A percentile compares a stretch with the other conserved stretches of the same genome.
phyloP scores from a whole-genome alignment of 2,797 vertebrate genomes.

The Pseudomugil tenellus region DNA sequence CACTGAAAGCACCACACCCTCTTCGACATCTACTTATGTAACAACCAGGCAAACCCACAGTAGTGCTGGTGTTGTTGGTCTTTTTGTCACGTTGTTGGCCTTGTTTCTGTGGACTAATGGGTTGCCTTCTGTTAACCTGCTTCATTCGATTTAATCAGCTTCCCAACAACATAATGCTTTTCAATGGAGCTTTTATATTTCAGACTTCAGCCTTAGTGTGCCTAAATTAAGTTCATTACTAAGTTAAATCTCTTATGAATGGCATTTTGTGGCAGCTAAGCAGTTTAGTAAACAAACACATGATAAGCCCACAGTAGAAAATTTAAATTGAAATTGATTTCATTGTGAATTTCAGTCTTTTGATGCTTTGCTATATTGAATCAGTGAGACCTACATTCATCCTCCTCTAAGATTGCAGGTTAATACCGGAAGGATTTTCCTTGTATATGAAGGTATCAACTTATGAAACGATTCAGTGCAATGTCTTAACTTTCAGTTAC shows the following conservation, averaged over 20 bases:
- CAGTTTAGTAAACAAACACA: slow-evolving; percentile 24
- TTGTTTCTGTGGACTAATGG: slow-evolving; percentile 18
- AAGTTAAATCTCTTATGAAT: slow-evolving; percentile 33
- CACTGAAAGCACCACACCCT: slow-evolving; percentile 27
- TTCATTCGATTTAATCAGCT: slow-evolving; percentile 37
- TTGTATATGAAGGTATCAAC: slow-evolving; percentile 39
- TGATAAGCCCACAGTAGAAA: neutral
- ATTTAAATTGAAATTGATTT: neutral
- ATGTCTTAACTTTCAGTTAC: slow-evolving; percentile 35
- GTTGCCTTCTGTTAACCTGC: slow-evolving; percentile 28
- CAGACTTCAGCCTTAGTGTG: slow-evolving; percentile 23
- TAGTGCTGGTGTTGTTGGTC: neutral
- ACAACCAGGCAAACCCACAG: slow-evolving; percentile 3
- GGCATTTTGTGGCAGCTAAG: slow-evolving; percentile 32
- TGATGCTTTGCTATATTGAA: slow-evolving; percentile 25
- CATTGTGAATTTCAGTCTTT: slow-evolving; percentile 1
- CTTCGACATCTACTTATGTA: slow-evolving; percentile 18
- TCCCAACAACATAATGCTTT: slow-evolving; percentile 30
- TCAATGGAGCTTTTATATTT: slow-evolving; percentile 49
- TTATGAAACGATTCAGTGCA: slow-evolving; percentile 16
- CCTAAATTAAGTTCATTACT: slow-evolving; percentile 36
- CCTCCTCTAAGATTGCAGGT: slow-evolving; percentile 2
- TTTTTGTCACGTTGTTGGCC: slow-evolving; percentile 25
- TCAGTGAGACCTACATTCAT: slow-evolving; percentile 16
- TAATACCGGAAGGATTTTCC: slow-evolving; percentile 43